Evolutionary conservation across 1,140 invertebrate species (phyloP).

Genomic region (Hestina assimilis): DNA sequence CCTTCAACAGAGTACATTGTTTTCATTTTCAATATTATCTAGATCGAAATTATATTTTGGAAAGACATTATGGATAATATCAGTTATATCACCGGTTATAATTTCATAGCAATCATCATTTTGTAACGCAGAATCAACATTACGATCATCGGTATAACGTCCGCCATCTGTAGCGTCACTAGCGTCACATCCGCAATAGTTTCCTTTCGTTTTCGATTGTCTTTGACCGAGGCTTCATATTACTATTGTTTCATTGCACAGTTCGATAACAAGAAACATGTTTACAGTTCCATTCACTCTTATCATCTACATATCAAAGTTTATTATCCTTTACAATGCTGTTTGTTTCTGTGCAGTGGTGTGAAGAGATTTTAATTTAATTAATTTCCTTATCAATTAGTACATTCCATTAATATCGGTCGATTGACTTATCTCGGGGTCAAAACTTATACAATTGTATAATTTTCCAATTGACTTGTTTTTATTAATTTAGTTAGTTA

Average conservation of each 20-base stretch:
- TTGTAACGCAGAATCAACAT: neutral
- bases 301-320: neutral
- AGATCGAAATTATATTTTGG: neutral
- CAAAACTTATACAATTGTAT: neutral
- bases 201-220: conserved; percentile 73
- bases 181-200: conserved; percentile 54
- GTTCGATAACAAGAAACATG: conserved; percentile 2
- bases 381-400: neutral
- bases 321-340: neutral
- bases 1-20: too few species aligned
- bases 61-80: neutral
- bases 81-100: neutral
- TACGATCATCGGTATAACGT: conserved; percentile 1
- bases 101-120: conserved; percentile 3
- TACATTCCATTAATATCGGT: neutral
- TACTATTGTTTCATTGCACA: conserved; percentile 42
- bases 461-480: too few species aligned
- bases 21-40: neutral
- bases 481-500: too few species aligned
- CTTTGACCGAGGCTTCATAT: conserved; percentile 68
- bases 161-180: conserved; percentile 36
- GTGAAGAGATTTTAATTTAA: neutral
- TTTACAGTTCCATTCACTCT: neutral
- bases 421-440: conserved; percentile 1
- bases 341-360: neutral